phyloP scores from a whole-genome alignment of 30 jellyfish, hydroid and myxozoan species.

The Pseudorhiza aurosa region DNA sequence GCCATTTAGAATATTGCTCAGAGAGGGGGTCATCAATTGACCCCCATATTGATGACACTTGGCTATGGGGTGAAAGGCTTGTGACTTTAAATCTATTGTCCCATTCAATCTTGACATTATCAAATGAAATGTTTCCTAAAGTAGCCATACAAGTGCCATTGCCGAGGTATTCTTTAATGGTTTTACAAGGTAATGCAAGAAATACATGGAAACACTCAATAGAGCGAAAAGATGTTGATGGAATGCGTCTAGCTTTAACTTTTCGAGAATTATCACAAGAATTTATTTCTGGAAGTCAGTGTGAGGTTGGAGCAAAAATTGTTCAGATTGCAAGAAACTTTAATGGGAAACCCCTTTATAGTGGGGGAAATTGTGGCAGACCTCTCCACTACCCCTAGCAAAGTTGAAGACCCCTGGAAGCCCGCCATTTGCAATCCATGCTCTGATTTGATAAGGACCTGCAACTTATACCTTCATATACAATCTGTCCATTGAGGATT shows the following conservation, averaged over 20 bases:
- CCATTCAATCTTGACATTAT: constrained; percentile 64
- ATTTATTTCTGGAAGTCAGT: constrained; percentile 26
- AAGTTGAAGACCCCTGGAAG: too few relatives aligned
- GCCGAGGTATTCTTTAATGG: constrained; percentile 78
- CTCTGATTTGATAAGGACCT: too few relatives aligned
- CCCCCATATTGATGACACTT: constrained; percentile 95
- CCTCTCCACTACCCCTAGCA: too few relatives aligned
- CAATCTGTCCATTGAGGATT: too few relatives aligned
- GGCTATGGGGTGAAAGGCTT: constrained; percentile 99
- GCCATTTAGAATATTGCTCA: constrained; percentile 84
- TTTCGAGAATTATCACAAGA: constrained; percentile 84
- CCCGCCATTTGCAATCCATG: too few relatives aligned
- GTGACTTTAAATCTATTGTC: constrained; percentile 82
- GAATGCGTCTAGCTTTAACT: constrained; percentile 82
- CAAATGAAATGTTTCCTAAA: constrained; percentile 35
- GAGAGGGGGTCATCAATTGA: constrained; percentile 96
- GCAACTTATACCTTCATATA: too few relatives aligned
- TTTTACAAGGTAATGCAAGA: constrained; percentile 83
- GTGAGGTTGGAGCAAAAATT: constrained; percentile 54
- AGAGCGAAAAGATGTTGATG: constrained; percentile 47
- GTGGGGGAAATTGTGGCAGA: neutral
- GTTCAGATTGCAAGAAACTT: constrained; percentile 60
- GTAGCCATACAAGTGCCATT: constrained; percentile 73
- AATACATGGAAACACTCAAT: constrained; percentile 89
- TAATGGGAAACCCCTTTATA: constrained; percentile 68